Conservation (phyloP, 2,797 vertebrate species). For the Pagetopsis macropterus region DNA sequence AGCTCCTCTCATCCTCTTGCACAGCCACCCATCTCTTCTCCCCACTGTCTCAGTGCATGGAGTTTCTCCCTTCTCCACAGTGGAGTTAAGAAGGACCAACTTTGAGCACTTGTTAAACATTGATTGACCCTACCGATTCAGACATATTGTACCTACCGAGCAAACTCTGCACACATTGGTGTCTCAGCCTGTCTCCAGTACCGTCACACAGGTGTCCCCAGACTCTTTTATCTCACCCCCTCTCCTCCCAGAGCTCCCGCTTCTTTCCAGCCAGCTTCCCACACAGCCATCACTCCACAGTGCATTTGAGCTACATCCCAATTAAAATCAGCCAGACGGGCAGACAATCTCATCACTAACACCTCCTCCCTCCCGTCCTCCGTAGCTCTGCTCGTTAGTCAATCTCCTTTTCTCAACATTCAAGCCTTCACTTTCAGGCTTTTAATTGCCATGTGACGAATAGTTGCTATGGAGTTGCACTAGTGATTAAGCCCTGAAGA, state of each 20-base stretch:
- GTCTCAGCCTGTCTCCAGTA: conserved; percentile 28
- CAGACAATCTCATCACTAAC: conserved; percentile 66
- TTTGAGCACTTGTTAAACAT: conserved; percentile 25
- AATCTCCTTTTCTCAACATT: conserved; percentile 52
- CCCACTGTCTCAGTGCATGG: conserved; percentile 17
- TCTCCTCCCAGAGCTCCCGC: conserved; percentile 42
- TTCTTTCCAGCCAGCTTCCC: conserved; percentile 59
- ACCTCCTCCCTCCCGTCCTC: conserved; percentile 44
- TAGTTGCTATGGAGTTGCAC: conserved; percentile 69
- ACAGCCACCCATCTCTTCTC: conserved; percentile 4
- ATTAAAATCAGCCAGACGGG: conserved; percentile 69
- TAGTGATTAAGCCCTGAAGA: conserved; percentile 67
- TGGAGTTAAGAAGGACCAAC: conserved; percentile 14
- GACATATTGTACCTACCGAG: conserved; percentile 1
- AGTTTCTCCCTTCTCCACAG: conserved; percentile 3
- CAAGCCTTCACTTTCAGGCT: conserved; percentile 57
- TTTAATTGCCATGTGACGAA: conserved; percentile 75
- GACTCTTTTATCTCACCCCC: conserved; percentile 45
- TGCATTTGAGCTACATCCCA: conserved; percentile 66
- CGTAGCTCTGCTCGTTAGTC: conserved; percentile 62
- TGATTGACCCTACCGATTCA: conserved; percentile 30
- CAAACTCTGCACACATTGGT: conserved; percentile 4
- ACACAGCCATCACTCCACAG: conserved; percentile 64
- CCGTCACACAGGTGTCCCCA: conserved; percentile 34
- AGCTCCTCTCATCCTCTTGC: conserved; percentile 22